Conservation (phyloP, 2,797 vertebrate genomes). For the Sitta carolinensis region DNA sequence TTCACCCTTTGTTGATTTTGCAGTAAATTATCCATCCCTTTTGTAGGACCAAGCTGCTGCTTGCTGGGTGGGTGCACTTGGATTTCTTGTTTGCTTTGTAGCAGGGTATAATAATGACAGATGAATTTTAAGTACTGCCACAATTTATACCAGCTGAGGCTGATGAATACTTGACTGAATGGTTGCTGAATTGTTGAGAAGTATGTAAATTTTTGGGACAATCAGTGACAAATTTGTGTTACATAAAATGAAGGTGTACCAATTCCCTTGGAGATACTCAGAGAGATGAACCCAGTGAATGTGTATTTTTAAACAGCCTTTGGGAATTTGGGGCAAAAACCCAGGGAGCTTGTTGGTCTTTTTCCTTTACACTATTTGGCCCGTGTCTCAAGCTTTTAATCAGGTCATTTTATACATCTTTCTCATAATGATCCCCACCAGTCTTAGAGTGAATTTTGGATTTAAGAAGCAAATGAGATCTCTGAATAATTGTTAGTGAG, state of each 20-base stretch:
- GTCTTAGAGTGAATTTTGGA: neutral
- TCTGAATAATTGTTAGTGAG: neutral
- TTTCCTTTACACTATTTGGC: neutral
- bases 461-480: neutral
- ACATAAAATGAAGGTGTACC: constrained; percentile 29
- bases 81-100: constrained; percentile 60
- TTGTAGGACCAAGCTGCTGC: constrained; percentile 59
- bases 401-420: neutral
- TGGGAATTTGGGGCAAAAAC: neutral
- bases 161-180: constrained; percentile 63
- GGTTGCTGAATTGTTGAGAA: constrained; percentile 42
- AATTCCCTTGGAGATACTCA: constrained; percentile 10
- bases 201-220: constrained; percentile 46
- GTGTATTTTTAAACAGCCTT: neutral
- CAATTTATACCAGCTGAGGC: constrained; percentile 60
- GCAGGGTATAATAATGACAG: constrained; percentile 69
- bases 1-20: constrained; percentile 54
- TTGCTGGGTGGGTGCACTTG: constrained; percentile 64
- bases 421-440: neutral
- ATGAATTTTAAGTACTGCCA: constrained; percentile 58
- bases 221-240: neutral
- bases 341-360: neutral
- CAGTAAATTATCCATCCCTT: constrained; percentile 65
- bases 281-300: neutral
- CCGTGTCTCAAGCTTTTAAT: neutral